A percentile compares a stretch with the other conserved stretches of the same genome.
These are phyloP conservation scores for Cryptosula pallasiana DNA, from an alignment of 2,888 invertebrate species.

Conservation along the genomic window DNA sequence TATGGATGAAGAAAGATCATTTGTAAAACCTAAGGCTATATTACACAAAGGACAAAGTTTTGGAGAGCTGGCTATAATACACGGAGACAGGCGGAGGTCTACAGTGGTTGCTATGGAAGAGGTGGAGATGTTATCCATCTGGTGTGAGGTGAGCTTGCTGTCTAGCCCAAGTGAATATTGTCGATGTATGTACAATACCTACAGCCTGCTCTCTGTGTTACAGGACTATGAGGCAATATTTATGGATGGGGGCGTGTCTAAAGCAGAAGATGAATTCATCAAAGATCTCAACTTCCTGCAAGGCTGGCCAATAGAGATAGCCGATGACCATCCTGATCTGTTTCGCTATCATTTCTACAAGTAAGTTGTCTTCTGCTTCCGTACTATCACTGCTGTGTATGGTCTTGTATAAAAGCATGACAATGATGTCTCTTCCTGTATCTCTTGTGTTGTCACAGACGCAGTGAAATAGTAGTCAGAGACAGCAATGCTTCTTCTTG, in stretches of 20 bases:
- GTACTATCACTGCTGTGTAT: background rate
- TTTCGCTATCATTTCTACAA: slow-evolving; percentile 24
- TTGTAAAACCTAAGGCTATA: slow-evolving; percentile 40
- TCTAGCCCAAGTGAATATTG: no score
- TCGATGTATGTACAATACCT: no score
- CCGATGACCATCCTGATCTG: slow-evolving; percentile 8
- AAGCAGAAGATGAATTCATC: slow-evolving; percentile 22
- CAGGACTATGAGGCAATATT: slow-evolving; percentile 24
- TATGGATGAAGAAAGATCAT: slow-evolving; percentile 37
- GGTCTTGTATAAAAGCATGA: background rate
- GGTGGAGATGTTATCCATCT: slow-evolving; percentile 12
- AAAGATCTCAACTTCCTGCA: slow-evolving; percentile 13
- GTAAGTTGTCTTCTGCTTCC: no score
- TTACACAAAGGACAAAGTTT: slow-evolving; percentile 39
- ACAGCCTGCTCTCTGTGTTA: background rate
- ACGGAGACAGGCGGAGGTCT: slow-evolving; percentile 17
- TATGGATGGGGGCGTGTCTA: slow-evolving; percentile 20
- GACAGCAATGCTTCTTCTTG: slow-evolving; percentile 17
- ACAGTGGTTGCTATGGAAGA: slow-evolving; percentile 24
- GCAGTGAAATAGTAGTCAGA: slow-evolving; percentile 17
- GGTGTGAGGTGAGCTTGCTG: slow-evolving; percentile 16
- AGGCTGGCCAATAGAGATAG: slow-evolving; percentile 23
- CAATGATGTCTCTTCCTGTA: background rate
- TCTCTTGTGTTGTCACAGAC: background rate
- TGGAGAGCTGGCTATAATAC: slow-evolving; percentile 32